phyloP scores from a whole-genome alignment of 2,888 invertebrate species.

The Muschampia staudingeri region DNA sequence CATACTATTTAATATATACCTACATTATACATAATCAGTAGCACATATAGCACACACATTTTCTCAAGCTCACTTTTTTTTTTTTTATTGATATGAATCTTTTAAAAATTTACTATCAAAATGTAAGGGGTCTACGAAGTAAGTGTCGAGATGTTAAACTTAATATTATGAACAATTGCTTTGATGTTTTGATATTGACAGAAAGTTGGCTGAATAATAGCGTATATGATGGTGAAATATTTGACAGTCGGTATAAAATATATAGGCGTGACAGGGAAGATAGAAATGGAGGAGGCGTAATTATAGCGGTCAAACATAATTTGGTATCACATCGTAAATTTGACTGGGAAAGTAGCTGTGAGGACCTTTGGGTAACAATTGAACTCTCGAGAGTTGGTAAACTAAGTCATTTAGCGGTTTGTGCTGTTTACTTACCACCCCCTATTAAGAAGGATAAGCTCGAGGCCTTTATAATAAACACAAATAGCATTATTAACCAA shows the following conservation, averaged over 20 bases:
- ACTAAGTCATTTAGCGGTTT: background rate
- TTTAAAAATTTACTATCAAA: constrained; percentile 10
- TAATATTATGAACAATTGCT: constrained; percentile 26
- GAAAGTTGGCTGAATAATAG: constrained; percentile 30
- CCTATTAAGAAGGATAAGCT: constrained; percentile 8
- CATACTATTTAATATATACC: too few relatives aligned
- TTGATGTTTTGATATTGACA: constrained; percentile 17
- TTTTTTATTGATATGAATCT: background rate
- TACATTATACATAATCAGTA: too few relatives aligned
- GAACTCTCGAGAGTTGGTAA: background rate
- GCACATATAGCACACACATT: too few relatives aligned
- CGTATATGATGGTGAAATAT: constrained; percentile 8
- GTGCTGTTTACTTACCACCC: constrained; percentile 26
- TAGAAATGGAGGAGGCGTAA: constrained; percentile 21
- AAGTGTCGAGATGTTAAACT: constrained; percentile 19
- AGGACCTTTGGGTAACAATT: constrained; percentile 18
- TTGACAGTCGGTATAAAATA: constrained; percentile 14
- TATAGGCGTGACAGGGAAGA: constrained; percentile 30
- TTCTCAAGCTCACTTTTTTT: too few relatives aligned
- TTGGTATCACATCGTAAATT: background rate
- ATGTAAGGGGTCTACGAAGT: constrained; percentile 24
- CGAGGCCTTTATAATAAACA: background rate
- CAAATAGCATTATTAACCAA: constrained; percentile 14
- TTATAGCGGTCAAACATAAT: constrained; percentile 26
- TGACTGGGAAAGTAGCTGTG: constrained; percentile 26